A percentile compares a stretch with the other conserved stretches of the same genome.
Evolutionary conservation across 2,888 invertebrate species (phyloP).

Genomic region (Pomacea canaliculata): DNA sequence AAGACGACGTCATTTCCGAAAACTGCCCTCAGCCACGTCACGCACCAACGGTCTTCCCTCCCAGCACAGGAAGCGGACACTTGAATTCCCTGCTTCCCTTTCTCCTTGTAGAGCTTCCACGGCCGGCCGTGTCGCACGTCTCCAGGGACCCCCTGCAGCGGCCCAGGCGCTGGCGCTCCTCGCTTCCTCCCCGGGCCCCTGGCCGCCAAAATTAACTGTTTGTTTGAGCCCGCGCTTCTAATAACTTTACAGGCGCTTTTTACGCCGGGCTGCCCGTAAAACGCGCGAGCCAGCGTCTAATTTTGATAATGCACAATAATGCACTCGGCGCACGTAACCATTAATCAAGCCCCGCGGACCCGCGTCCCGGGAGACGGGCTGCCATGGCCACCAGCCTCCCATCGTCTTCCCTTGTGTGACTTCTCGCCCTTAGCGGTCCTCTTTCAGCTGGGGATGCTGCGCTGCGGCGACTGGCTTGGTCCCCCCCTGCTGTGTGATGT

Average conservation of each 20-base stretch:
- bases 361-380: constrained; percentile 15
- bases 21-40: no score
- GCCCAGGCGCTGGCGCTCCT: background rate
- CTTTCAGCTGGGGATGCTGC: no score
- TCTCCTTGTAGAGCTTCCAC: no score
- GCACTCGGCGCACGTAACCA: constrained; percentile 29
- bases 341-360: constrained; percentile 22
- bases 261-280: background rate
- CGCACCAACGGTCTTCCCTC: no score
- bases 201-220: constrained; percentile 24
- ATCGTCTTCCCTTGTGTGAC: no score
- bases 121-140: background rate
- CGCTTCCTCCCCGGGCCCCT: constrained; percentile 13
- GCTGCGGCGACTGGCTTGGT: no score
- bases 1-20: no score
- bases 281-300: constrained; percentile 9
- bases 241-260: constrained; percentile 27
- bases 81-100: no score
- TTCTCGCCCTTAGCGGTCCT: no score
- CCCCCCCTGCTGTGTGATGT: no score
- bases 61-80: no score
- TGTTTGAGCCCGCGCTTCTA: constrained; percentile 30
- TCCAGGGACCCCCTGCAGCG: constrained; percentile 9
- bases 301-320: constrained; percentile 30
- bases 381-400: background rate